Evolutionary conservation across 1,140 invertebrate genomes (phyloP), one percentile per base, ranked within the genome.

Genomic region (Planococcus citri): DNA sequence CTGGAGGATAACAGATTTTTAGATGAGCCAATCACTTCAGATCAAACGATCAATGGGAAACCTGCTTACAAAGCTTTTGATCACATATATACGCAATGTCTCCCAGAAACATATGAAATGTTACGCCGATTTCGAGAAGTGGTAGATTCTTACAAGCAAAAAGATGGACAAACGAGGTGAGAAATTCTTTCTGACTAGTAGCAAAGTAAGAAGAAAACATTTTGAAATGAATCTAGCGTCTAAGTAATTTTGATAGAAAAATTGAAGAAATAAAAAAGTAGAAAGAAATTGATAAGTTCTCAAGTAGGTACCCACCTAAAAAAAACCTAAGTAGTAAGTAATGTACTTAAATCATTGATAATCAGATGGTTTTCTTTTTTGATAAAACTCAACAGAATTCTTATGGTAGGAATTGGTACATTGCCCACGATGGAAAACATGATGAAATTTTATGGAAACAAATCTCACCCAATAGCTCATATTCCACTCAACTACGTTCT

Each of bases 41-140:
- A 20, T 58, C 4, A 58, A 58, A n/a, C 17, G 17, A 58, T 58
- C 58, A 72, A 64, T n/a, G 61, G 58, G 21, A 69, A 69, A 60
- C 20, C 37, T 0, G 51, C 57, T 22, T 71, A 60, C 20, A 58
- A 4, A 22, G 17, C 51, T 58, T 58, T 68, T 1, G 67, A 78
- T n/a, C 87, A 90, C 71, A 83, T 82, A 27, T 83, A 86, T 70
- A 88, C 86, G 1, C 82, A 80, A 73, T 80, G 88, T 72, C 80
- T 80, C 70, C 79, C 82, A 0, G 82, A 85, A 75, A 83, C 82
- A 0, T 82, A 83, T 72, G 80, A 85, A 38, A 80, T 88, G 75
- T 75, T 91, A 1, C 78, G 83, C 37, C 78, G 84, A 70, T 90
- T 85, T 81, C 80, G 87, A 72, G 74, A 81, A 0, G 75, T 87